Evolutionary conservation across 2,888 invertebrate species (phyloP), one percentile per base, ranked within the genome.

Genomic region (Leptothorax acervorum): DNA sequence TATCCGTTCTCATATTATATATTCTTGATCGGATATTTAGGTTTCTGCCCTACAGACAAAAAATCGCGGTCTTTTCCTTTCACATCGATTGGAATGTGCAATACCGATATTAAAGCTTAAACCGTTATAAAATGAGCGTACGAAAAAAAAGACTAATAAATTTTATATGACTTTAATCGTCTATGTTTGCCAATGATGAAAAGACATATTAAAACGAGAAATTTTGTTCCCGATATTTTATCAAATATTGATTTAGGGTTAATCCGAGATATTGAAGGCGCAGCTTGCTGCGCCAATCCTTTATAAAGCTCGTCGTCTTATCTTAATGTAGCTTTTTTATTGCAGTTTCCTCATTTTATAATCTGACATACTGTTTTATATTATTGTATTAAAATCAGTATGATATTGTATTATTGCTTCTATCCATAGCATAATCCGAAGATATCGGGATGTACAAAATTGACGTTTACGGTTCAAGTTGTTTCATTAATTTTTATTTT

Each of bases 191-290:
- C 57, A 57, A 71, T 73, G 66, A 82, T 73, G 83, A 57, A 51
- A 62, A 85, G 70, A 73, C 83, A 62, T 85, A 89, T 89, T 86
- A 84, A 88, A 86, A 84, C 53, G 57, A 66, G 68, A 81, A 86
- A 87, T 86, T 86, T 71, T 42, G 62, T 53, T 73, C 23, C 39
- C 76, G 83, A 71, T 75, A 82, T 74, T 82, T 57, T 42, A 62
- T 53, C 48, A 66, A 63, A 68, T 60, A 75, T 74, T 70, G 75
- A 75, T 85, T 55, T 63, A 75, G 65, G 18, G 42, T 6, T 82
- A 74, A 82, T 84, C 66, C 57, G 74, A 57, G 66, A 51, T 82
- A 84, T 82, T 82, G 48, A 71, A 73, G 48, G 42, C 51, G 42
- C 51, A 48, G 42, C 5, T 18, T 62, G 60, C 42, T 6, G 31